Percentiles rank a stretch among this genome's conserved stretches.
These are phyloP conservation scores for Andrena hattorfiana DNA, from an alignment of 2,888 invertebrate species.

Conservation along the genomic window DNA sequence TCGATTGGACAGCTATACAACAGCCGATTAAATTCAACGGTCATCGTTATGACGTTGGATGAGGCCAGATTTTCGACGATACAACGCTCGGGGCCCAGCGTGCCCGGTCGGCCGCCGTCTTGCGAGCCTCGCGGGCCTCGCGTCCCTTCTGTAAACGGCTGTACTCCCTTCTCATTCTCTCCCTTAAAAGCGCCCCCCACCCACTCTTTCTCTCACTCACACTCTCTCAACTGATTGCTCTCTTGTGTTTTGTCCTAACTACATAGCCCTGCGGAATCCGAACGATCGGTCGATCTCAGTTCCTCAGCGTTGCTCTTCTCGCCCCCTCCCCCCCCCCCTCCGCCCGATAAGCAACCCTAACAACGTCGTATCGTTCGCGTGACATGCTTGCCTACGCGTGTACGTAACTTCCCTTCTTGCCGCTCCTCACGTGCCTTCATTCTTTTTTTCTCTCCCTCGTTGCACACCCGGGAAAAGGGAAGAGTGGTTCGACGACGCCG, in stretches of 20 bases:
- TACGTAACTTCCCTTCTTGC: constrained; percentile 20
- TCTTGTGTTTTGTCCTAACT: constrained; percentile 1
- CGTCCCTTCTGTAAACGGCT: not conserved
- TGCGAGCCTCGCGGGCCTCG: constrained; percentile 21
- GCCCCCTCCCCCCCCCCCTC: constrained; percentile 10
- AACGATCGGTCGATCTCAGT: constrained; percentile 26
- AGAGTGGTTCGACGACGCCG: constrained; percentile 65
- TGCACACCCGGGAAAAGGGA: constrained; percentile 74
- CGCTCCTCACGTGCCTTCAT: constrained; percentile 39
- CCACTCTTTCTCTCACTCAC: not conserved
- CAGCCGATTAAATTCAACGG: constrained; percentile 68
- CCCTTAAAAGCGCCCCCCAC: constrained; percentile 22
- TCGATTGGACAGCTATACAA: constrained; percentile 70
- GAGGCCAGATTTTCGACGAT: constrained; percentile 50
- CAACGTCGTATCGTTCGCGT: constrained; percentile 68
- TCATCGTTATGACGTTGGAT: constrained; percentile 50
- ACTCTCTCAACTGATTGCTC: not conserved
- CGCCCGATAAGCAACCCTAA: constrained; percentile 63
- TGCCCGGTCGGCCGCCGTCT: constrained; percentile 11
- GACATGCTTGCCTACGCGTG: constrained; percentile 60
- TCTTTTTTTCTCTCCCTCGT: constrained; percentile 54
- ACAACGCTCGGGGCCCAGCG: constrained; percentile 21
- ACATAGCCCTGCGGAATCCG: constrained; percentile 20
- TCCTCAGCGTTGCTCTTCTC: constrained; percentile 18
- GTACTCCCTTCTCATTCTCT: not conserved